These are phyloP conservation scores for Xanthorhoe designata DNA, from an alignment of 2,888 invertebrate species.

Conservation along the genomic window DNA sequence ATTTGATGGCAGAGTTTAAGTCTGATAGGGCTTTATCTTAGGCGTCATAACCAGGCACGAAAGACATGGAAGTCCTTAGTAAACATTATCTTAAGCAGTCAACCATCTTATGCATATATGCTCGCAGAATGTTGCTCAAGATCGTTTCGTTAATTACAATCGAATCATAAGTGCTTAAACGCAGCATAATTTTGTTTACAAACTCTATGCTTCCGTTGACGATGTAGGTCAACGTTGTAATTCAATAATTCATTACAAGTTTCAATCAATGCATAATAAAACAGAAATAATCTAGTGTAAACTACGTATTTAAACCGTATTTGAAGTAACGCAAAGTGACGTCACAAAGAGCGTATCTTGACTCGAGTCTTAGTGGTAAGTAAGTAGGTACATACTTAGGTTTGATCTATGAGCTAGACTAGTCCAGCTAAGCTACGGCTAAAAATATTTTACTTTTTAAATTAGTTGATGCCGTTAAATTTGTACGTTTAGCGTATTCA, in stretches of 20 bases:
- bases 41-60: no score
- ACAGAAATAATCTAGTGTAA: constrained; percentile 8
- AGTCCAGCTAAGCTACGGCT: neutral
- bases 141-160: neutral
- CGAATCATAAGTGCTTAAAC: neutral
- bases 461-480: neutral
- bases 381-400: no score
- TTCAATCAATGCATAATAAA: constrained; percentile 16
- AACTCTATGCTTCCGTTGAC: constrained; percentile 6
- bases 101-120: no score
- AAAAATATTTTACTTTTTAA: neutral
- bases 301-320: constrained; percentile 3
- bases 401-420: neutral
- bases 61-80: no score
- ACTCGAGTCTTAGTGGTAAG: neutral
- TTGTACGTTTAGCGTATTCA: neutral
- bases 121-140: neutral
- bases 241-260: constrained; percentile 15
- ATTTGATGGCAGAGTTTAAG: no score
- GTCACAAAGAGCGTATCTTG: neutral
- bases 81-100: no score
- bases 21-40: neutral
- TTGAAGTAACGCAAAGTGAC: neutral
- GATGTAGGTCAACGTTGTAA: constrained; percentile 5
- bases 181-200: constrained; percentile 15